Evolutionary conservation across 2,797 vertebrate species (phyloP), one percentile per base, ranked within the genome.

Genomic region (Benthosema pterotum): DNA sequence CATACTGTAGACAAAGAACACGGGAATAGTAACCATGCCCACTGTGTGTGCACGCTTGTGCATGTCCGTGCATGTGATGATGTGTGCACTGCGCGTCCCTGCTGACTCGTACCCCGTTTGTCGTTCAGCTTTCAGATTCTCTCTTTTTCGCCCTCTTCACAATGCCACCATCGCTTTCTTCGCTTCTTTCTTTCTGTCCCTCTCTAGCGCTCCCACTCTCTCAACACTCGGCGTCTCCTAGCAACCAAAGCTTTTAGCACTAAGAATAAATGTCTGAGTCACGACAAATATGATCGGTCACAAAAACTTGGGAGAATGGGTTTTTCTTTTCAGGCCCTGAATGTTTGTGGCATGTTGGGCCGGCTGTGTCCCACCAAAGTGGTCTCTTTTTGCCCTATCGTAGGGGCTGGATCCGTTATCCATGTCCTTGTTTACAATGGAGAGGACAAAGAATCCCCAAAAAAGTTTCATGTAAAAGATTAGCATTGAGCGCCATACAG

Each of bases 161-260:
- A 71, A 71, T 75, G 50, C 70, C 63, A 74, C 79, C 80, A 75
- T 84, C 74, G 69, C 70, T 79, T 71, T 69, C 64, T 70, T 49
- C 54, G 55, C 42, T 74, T 76, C 60, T 63, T 78, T 82, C 75
- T 71, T 60, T 70, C 70, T n/a, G 68, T 83, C 81, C 77, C 81
- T 85, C 79, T 77, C 79, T 82, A 78, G 49, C 46, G 60, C 77
- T 72, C 61, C 12, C 52, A 46, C 80, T 60, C 79, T 81, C 81
- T 85, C 83, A 77, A 83, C 86, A 86, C 81, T 77, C 79, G 45
- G 12, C 11, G 88, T 93, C 87, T 88, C 92, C 85, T 93, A 92
- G 92, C 92, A 93, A 93, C 92, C 78, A 85, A 87, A 88, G 87
- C 89, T 88, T 91, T 89, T 73, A 78, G 82, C 76, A 65, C 90